Conservation (phyloP, 2,888 invertebrate species). For the Plutella xylostella region DNA sequence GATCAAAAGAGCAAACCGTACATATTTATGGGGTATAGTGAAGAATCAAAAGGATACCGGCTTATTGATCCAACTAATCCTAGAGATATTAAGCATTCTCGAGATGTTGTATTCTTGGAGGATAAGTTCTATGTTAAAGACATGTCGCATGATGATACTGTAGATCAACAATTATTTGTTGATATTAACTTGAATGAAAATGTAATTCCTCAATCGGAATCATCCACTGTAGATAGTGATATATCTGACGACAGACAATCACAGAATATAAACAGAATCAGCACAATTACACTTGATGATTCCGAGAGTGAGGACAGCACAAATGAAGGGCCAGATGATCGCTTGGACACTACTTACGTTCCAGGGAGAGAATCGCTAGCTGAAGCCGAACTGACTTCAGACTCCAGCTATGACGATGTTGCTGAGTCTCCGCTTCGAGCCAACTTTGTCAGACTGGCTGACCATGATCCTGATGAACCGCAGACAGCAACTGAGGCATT, state of each 20-base stretch:
- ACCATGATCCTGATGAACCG: neutral
- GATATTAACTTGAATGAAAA: neutral
- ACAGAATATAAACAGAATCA: neutral
- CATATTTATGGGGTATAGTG: constrained; percentile 13
- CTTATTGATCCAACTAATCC: constrained; percentile 14
- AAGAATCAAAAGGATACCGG: constrained; percentile 8
- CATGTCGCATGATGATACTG: neutral
- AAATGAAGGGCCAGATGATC: neutral
- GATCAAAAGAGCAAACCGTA: constrained; percentile 11
- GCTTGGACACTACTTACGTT: neutral
- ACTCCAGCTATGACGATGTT: neutral
- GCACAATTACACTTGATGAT: neutral
- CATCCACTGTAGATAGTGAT: neutral
- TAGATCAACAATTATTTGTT: neutral
- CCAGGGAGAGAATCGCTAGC: neutral
- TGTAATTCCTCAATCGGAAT: neutral
- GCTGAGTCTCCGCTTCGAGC: neutral
- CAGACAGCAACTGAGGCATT: neutral
- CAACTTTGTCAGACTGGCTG: neutral
- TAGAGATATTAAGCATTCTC: constrained; percentile 10
- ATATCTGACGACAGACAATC: neutral
- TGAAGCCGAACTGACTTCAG: neutral
- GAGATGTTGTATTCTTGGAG: constrained; percentile 15
- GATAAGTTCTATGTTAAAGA: neutral
- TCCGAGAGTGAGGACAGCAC: neutral